Conservation (phyloP, 2,888 invertebrate species). For the Apodemia zela region DNA sequence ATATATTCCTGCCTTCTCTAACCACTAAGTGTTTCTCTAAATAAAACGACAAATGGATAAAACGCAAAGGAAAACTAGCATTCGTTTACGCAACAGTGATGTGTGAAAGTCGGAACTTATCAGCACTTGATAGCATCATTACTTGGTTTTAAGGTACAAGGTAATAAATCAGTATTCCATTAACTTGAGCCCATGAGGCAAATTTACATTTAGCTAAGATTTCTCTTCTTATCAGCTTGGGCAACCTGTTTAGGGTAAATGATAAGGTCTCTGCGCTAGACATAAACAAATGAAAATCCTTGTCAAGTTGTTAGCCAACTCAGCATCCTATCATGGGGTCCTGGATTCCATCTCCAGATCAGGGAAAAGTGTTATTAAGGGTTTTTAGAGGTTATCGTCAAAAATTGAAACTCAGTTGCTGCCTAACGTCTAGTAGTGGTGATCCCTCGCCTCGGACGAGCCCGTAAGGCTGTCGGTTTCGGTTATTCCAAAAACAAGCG, state of each 20-base stretch:
- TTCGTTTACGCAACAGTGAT: conserved; percentile 50
- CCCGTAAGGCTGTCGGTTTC: too few species aligned
- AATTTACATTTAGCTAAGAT: conserved; percentile 6
- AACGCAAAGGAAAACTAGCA: conserved; percentile 43
- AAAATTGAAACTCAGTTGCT: too few species aligned
- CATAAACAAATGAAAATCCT: neutral
- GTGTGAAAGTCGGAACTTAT: conserved; percentile 58
- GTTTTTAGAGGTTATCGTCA: too few species aligned
- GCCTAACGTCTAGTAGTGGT: too few species aligned
- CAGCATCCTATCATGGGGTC: too few species aligned
- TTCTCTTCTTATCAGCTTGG: conserved; percentile 3
- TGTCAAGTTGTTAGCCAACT: too few species aligned
- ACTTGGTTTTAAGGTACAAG: conserved; percentile 54
- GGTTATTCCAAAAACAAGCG: too few species aligned
- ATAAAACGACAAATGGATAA: conserved; percentile 18
- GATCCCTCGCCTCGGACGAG: too few species aligned
- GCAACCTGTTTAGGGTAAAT: conserved; percentile 8
- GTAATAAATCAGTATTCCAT: conserved; percentile 38
- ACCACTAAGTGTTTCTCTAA: conserved; percentile 18
- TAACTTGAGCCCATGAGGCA: conserved; percentile 26
- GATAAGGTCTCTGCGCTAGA: neutral
- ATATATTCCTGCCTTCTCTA: neutral
- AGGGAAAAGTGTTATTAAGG: too few species aligned
- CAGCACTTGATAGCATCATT: conserved; percentile 31
- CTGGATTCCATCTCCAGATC: too few species aligned